Evolutionary conservation across 92 coral and sea anemone species (phyloP), one percentile per base, ranked within the genome.

Genomic region (Porites evermanni): DNA sequence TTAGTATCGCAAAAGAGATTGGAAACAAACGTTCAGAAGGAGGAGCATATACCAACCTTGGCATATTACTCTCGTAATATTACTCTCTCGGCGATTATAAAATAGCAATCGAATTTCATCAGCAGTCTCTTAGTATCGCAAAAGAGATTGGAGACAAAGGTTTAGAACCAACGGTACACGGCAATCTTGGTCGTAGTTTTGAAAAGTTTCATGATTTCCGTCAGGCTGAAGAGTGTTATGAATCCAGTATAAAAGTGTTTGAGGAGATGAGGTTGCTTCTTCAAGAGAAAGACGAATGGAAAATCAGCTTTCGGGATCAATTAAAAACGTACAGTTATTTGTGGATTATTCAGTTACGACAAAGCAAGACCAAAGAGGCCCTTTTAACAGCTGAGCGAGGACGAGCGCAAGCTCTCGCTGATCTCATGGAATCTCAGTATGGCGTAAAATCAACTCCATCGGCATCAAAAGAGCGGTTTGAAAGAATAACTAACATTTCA

Each of bases 361-460:
- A 72, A 44, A 50, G 50, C 13, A 72, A 72, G 76, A 2, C 58
- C 2, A 10, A 14, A 6, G 53, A 70, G 18, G 74, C 74, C 16
- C 53, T 70, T 32, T 70, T 70, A 21, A 32, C 74, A 14, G 74
- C 74, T 32, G 74, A 70, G 50, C 20, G 12, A 11, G 74, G 74
- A 10, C 74, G 74, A 1, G 74, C 2, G 21, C 74, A 70, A 29
- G 74, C 74, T 38, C 74, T 70, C 14, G 44, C 44, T 21, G 21
- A 70, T 38, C 74, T 70, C 17, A 70, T 70, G 74, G 50, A 70
- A 70, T 70, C 74, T 4, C n/a, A 72, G 59, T 72, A 72, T 47
- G 76, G 59, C 59, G 17, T n/a, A 17, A 44, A 47, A n/a, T 17
- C 38, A n/a, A 7, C 24, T 44, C 76, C 17, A 26, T 10, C 26